These are phyloP conservation scores for Pseudomyrmex flavicornis DNA, from an alignment of 1,140 invertebrate species.

Conservation along the genomic window DNA sequence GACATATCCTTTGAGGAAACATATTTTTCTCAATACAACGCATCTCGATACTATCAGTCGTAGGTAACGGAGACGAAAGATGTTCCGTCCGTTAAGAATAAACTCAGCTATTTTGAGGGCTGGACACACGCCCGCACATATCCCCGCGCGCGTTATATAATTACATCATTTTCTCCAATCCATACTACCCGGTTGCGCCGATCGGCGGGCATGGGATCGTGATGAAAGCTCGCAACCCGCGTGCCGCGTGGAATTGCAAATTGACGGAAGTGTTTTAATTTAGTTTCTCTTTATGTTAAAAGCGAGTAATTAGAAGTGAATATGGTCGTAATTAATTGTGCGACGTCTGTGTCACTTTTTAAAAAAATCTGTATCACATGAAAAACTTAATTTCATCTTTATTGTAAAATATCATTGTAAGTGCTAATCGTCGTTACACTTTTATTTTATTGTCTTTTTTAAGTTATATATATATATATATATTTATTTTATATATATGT, in stretches of 20 bases:
- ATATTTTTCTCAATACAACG: constrained; percentile 33
- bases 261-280: neutral
- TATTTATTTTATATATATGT: neutral
- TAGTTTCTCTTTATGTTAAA: neutral
- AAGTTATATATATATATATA: neutral
- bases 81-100: constrained; percentile 83
- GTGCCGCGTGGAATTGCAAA: neutral
- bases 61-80: constrained; percentile 78
- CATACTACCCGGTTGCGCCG: constrained; percentile 41
- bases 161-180: constrained; percentile 79
- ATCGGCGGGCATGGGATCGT: constrained; percentile 23
- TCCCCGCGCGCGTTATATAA: constrained; percentile 79
- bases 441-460: neutral
- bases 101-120: constrained; percentile 82
- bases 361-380: too few relatives aligned
- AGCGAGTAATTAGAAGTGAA: neutral
- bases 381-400: too few relatives aligned
- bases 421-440: too few relatives aligned
- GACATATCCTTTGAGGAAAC: neutral
- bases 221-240: neutral
- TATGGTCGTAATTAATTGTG: neutral
- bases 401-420: too few relatives aligned
- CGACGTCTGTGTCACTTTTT: too few relatives aligned
- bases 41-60: constrained; percentile 60
- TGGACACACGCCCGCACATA: constrained; percentile 82